Base-by-base conservation (phyloP, 1,140 invertebrate genomes). In the Megathymus violae region DNA sequence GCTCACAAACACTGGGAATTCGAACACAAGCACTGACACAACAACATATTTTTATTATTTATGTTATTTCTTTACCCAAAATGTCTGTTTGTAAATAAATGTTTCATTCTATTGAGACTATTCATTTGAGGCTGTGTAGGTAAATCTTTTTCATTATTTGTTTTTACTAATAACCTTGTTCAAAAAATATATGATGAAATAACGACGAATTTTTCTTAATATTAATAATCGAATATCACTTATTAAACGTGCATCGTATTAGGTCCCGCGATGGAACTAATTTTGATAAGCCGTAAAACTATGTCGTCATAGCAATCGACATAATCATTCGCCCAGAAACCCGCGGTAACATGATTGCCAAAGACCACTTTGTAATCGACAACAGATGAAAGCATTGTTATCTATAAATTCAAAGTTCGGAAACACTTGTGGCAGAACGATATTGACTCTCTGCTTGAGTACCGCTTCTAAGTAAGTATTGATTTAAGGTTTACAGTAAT, bases 1-100 rank as follows among this genome's bases (percentile, higher is more conserved):
- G 93, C 93, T 46, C 93, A 94, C 74, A 95, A 95, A 77, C 92
- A 94, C 67, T 95, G 94, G 93, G 93, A 93, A 69, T 93, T 89
- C 85, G 76, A 92, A 38, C 82, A 88, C 47, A 90, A 90, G 67
- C 86, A 90, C 80, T 90, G 79, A 89, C 64, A 59, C 27, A 64
- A 17, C 46, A 50, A 64, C 79, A 80, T 66, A 52, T 73, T 80
- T 69, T 51, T 80, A 73, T 63, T 76, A 78, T 71, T 63, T 62
- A 71, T 62, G 60, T 62, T 73, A 34, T 74, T 82, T 76, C 81
- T 76, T 77, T 78, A 67, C 67, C 63, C 52, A 56, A 69, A 40
- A 69, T 76, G 80, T 66, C 60, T 71, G 64, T 48, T 73, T 81
- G 74, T 89, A 88, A 85, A 89, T 88, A 81, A 81, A 84, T 19